Percentiles rank a stretch among this genome's conserved stretches.
Conservation (phyloP, 1,140 invertebrate genomes). For the Fopius arisanus region DNA sequence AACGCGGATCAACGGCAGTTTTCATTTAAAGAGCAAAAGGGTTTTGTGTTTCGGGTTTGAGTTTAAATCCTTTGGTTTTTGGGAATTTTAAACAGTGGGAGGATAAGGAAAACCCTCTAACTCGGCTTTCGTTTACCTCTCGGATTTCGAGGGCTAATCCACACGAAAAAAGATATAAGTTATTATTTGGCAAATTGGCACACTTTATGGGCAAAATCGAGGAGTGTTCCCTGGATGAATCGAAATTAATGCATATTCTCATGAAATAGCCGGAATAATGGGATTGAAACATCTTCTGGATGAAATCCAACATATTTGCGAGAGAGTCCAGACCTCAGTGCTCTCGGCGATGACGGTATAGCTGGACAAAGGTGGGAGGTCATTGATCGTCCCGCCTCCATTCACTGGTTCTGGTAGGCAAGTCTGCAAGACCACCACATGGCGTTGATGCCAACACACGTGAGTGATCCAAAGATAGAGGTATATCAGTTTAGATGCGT, state of each 20-base stretch:
- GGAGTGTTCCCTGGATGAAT: no score
- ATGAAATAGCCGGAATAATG: no score
- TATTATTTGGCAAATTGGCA: no score
- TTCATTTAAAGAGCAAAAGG: neutral
- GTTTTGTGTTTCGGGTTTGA: slow-evolving; percentile 14
- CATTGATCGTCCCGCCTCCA: slow-evolving; percentile 12
- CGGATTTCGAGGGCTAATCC: no score
- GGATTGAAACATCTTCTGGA: neutral
- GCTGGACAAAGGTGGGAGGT: slow-evolving; percentile 10
- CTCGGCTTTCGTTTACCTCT: no score
- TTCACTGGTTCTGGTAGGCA: slow-evolving; percentile 1
- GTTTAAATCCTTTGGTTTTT: neutral
- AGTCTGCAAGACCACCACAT: neutral
- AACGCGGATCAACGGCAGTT: neutral
- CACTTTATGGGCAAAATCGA: no score
- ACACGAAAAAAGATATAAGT: no score
- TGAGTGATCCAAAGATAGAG: neutral
- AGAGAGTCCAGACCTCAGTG: neutral
- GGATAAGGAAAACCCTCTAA: neutral
- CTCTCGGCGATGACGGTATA: neutral
- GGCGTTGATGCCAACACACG: neutral
- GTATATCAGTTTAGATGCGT: neutral
- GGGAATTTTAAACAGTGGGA: neutral
- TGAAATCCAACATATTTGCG: neutral
- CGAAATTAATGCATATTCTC: no score